Evolutionary conservation across 1,140 invertebrate species (phyloP).

Genomic region (Drosophila novamexicana): DNA sequence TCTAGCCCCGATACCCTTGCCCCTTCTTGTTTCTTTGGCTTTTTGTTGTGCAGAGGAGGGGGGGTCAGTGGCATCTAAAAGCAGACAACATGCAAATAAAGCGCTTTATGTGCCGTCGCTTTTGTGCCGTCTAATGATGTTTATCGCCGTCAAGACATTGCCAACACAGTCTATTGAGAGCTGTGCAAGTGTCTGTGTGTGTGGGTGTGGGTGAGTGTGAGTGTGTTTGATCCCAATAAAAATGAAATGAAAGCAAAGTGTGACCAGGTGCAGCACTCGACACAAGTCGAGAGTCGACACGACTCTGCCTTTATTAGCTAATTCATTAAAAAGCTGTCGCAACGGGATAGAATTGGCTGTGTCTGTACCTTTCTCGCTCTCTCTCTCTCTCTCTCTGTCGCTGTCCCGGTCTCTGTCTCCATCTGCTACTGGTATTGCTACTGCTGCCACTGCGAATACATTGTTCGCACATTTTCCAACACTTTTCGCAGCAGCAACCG

Average conservation of each 20-base stretch:
- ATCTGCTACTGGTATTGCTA: neutral
- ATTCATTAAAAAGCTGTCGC: slow-evolving; percentile 72
- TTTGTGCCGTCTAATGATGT: slow-evolving; percentile 76
- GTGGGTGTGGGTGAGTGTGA: neutral
- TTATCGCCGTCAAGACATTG: slow-evolving; percentile 69
- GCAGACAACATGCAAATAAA: slow-evolving; percentile 80
- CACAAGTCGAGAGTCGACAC: slow-evolving; percentile 3
- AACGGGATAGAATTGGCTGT: slow-evolving; percentile 18
- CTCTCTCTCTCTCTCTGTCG: neutral
- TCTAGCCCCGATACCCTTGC: slow-evolving; percentile 1
- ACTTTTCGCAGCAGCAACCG: slow-evolving; percentile 52
- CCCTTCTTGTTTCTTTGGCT: neutral
- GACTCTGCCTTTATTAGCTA: slow-evolving; percentile 68
- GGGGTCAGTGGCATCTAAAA: slow-evolving; percentile 73
- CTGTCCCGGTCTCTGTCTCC: slow-evolving; percentile 6
- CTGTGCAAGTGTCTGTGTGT: slow-evolving; percentile 9
- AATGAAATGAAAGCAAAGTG: slow-evolving; percentile 31
- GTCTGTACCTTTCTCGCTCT: neutral
- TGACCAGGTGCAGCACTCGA: slow-evolving; percentile 36
- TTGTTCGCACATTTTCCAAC: slow-evolving; percentile 66
- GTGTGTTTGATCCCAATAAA: slow-evolving; percentile 17
- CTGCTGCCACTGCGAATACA: slow-evolving; percentile 14
- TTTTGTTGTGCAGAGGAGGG: slow-evolving; percentile 15
- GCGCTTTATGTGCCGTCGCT: slow-evolving; percentile 61
- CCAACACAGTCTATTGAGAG: slow-evolving; percentile 45